Base-by-base conservation (phyloP, 2,797 vertebrate genomes). In the Thaleichthys pacificus region DNA sequence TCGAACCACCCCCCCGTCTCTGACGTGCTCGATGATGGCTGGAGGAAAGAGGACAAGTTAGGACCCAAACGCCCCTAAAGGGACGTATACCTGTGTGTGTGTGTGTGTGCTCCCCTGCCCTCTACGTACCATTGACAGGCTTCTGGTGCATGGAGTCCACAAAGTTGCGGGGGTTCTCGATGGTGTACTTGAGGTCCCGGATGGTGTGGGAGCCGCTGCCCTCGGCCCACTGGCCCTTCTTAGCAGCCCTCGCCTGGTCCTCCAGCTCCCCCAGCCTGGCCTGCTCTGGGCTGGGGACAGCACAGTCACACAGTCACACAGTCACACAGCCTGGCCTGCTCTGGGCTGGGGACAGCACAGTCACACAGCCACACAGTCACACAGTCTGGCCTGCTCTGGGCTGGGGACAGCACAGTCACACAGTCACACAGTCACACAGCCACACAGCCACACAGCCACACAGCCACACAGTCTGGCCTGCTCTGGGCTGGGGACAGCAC, bases 81-180 rank as follows among this genome's bases (percentile, higher is more conserved):
- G 2, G 9, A 68, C 42, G 0, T 54, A 17, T 15, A 1, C 14
- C 51, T 54, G 14, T 5, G 22, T 54, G 66, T 15, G n/a, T 14
- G 32, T 28, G 7, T 19, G 32, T 35, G 32, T 35, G 32, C 32
- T 6, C 32, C 32, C 6, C 32, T 35, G 32, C 1, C 2, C 26
- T 28, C 6, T 67, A 26, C 89, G 92, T 86, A 99, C 97, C 97
- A 0, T 98, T 99, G 70, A 98, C 94, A 0, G 97, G 97, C 74
- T 97, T 99, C 93, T 99, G 97, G 83, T 99, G 97, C 91, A 95
- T 89, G 0, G 97, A 96, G 86, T 99, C 97, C 47, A 99, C 96
- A 1, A 96, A 99, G 91, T 99, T 95, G 62, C 97, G 93, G 0
- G 97, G 95, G 85, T 96, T 99, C 79, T 99, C 97, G 1, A 99